A percentile compares a stretch with the other conserved stretches of the same genome.
Conservation (phyloP, 2,113 vertebrate species). For the Bufo bufo region DNA sequence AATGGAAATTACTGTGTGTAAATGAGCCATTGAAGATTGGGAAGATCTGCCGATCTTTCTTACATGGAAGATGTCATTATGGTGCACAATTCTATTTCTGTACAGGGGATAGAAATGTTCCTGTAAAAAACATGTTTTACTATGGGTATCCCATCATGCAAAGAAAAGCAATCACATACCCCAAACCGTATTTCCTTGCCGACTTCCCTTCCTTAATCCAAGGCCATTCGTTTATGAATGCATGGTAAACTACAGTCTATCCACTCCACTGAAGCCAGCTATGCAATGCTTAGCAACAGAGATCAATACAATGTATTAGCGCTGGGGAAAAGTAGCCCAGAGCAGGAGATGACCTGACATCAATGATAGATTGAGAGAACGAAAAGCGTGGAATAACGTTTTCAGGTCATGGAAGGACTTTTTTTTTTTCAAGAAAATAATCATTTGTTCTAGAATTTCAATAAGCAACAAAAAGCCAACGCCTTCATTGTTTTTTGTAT, state of each 20-base stretch:
- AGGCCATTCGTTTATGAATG: slow-evolving; percentile 18
- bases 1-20: background rate
- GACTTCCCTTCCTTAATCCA: background rate
- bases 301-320: slow-evolving; percentile 33
- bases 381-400: background rate
- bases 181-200: background rate
- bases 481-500: background rate
- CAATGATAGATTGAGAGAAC: slow-evolving; percentile 7
- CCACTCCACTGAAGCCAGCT: background rate
- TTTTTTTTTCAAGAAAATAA: slow-evolving; percentile 3
- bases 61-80: background rate
- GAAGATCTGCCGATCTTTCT: background rate
- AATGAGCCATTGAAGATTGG: background rate
- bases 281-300: slow-evolving; percentile 37
- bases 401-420: slow-evolving; percentile 16
- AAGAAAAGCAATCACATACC: background rate
- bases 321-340: background rate
- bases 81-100: background rate
- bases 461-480: background rate
- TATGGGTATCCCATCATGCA: background rate
- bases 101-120: background rate
- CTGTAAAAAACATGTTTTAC: background rate
- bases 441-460: background rate
- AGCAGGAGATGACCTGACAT: slow-evolving; percentile 27
- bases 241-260: background rate